These are phyloP conservation scores for Glossophaga mutica DNA, from an alignment of 2,797 vertebrate genomes.

Conservation along the genomic window DNA sequence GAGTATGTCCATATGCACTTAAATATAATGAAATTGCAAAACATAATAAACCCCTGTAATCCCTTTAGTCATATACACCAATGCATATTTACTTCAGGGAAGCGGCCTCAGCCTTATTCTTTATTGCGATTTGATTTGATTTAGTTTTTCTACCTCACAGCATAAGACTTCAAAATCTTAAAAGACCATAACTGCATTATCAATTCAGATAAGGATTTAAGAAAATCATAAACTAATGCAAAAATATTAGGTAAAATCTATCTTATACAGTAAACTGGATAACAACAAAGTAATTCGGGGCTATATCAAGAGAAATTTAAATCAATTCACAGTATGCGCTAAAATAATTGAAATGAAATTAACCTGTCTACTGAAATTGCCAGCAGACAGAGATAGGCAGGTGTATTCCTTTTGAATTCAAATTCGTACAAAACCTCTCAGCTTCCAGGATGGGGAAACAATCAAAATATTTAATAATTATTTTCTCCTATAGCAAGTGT, in stretches of 20 bases:
- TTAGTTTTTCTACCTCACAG: slow-evolving; percentile 17
- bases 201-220: slow-evolving; percentile 25
- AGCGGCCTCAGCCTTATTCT: neutral
- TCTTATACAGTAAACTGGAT: slow-evolving; percentile 13
- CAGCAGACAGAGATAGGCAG: neutral
- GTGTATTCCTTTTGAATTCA: neutral
- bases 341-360: slow-evolving; percentile 67
- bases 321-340: slow-evolving; percentile 41
- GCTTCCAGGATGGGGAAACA: slow-evolving; percentile 42
- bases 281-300: slow-evolving; percentile 48
- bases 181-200: neutral
- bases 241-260: neutral
- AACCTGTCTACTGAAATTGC: slow-evolving; percentile 47
- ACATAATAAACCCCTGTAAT: slow-evolving; percentile 28
- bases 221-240: slow-evolving; percentile 25
- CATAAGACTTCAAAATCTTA: slow-evolving; percentile 32
- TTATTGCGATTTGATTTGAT: slow-evolving; percentile 23
- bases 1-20: neutral
- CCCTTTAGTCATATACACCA: neutral
- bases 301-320: slow-evolving; percentile 49
- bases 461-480: slow-evolving; percentile 66
- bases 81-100: slow-evolving; percentile 19
- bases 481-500: slow-evolving; percentile 57
- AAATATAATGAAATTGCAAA: slow-evolving; percentile 27
- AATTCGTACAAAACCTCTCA: slow-evolving; percentile 27